Conservation (phyloP, 2,113 vertebrate genomes). For the Struthio camelus region DNA sequence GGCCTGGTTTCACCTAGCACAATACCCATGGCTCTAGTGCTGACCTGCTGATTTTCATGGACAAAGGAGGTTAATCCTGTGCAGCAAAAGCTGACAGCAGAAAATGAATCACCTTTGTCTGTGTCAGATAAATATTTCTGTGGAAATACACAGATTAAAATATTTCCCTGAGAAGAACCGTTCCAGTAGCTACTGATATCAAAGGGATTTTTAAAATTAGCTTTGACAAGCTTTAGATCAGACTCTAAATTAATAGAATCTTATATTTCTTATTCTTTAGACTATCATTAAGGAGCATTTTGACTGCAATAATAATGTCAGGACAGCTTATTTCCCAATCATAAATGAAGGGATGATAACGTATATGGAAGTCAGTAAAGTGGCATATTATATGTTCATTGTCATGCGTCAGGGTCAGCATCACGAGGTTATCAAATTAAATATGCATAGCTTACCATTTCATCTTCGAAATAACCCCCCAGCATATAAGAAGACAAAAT, state of each 20-base stretch:
- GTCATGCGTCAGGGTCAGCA: neutral
- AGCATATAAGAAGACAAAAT: neutral
- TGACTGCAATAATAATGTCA: neutral
- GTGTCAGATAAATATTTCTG: neutral
- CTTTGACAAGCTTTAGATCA: neutral
- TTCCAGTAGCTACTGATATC: neutral
- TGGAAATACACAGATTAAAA: neutral
- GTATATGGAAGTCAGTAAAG: neutral
- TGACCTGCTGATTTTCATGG: neutral
- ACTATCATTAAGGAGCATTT: neutral
- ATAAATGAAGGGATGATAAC: neutral
- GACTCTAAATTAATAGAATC: neutral
- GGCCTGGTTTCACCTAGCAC: neutral
- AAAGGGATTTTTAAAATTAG: neutral
- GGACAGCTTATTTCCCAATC: neutral
- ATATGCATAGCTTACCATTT: neutral
- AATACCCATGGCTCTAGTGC: neutral
- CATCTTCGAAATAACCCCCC: neutral
- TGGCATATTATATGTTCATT: neutral
- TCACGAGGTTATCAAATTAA: neutral
- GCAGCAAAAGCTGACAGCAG: neutral
- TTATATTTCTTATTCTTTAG: neutral
- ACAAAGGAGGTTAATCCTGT: neutral
- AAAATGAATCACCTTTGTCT: neutral
- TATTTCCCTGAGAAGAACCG: neutral